Conservation (phyloP, 2,888 invertebrate genomes). For the Germaria angustata region DNA sequence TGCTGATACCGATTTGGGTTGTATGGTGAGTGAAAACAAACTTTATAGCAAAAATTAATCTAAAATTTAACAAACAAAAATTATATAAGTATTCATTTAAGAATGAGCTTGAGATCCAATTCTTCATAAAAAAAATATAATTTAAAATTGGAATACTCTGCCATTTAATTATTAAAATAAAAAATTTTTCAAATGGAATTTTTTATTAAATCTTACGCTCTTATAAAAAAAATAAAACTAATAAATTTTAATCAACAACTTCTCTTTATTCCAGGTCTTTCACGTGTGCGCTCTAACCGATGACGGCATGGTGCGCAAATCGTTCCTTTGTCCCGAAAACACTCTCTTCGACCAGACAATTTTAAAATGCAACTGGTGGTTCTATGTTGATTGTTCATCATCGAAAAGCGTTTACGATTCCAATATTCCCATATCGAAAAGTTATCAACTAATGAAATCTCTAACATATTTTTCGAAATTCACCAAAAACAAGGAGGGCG, state of each 20-base stretch:
- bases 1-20: slow-evolving; percentile 92
- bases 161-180: too few relatives aligned
- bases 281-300: slow-evolving; percentile 95
- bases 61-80: background rate
- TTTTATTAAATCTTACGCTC: too few relatives aligned
- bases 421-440: slow-evolving; percentile 94
- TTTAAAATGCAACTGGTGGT: slow-evolving; percentile 96
- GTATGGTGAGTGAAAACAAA: slow-evolving; percentile 85
- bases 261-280: slow-evolving; percentile 85
- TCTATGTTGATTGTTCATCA: slow-evolving; percentile 93
- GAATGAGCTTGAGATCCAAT: too few relatives aligned
- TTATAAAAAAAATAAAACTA: too few relatives aligned
- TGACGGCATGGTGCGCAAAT: slow-evolving; percentile 93
- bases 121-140: too few relatives aligned
- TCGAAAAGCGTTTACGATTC: slow-evolving; percentile 91
- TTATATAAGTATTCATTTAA: too few relatives aligned
- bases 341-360: slow-evolving; percentile 95
- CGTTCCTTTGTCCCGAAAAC: slow-evolving; percentile 94
- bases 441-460: slow-evolving; percentile 94
- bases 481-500: slow-evolving; percentile 82
- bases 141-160: too few relatives aligned
- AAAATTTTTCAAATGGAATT: too few relatives aligned
- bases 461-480: slow-evolving; percentile 93
- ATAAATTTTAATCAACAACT: too few relatives aligned
- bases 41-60: background rate